Conservation (phyloP, 2,797 vertebrate genomes). For the Rachycentron canadum region DNA sequence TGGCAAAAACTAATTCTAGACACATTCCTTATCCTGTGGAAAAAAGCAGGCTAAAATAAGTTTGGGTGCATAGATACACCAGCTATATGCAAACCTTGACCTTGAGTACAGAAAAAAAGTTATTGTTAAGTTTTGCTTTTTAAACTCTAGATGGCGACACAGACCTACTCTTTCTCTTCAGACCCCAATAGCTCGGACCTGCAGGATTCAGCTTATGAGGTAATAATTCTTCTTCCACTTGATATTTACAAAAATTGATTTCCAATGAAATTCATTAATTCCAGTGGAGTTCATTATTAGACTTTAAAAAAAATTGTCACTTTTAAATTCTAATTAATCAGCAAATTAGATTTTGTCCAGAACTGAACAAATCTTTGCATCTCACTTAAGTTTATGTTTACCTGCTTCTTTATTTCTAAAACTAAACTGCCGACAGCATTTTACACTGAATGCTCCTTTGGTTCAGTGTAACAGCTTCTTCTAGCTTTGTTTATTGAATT, state of each 20-base stretch:
- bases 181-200: too few relatives aligned
- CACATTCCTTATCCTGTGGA: too few relatives aligned
- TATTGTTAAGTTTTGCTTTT: background rate
- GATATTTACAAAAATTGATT: background rate
- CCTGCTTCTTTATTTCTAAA: background rate
- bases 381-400: background rate
- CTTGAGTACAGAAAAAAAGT: background rate
- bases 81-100: background rate
- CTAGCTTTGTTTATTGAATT: background rate
- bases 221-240: background rate
- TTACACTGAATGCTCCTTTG: background rate
- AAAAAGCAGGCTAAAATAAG: background rate
- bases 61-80: background rate
- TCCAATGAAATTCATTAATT: too few relatives aligned
- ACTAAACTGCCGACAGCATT: too few relatives aligned
- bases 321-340: too few relatives aligned
- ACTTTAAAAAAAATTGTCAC: too few relatives aligned
- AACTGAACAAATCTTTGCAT: background rate
- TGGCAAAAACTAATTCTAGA: background rate
- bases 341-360: too few relatives aligned
- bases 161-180: slow-evolving; percentile 23
- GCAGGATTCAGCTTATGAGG: background rate
- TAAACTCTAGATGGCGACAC: slow-evolving; percentile 60
- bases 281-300: too few relatives aligned
- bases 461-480: background rate